phyloP scores from a whole-genome alignment of 2,888 invertebrate species.

The Eupithecia inturbata region DNA sequence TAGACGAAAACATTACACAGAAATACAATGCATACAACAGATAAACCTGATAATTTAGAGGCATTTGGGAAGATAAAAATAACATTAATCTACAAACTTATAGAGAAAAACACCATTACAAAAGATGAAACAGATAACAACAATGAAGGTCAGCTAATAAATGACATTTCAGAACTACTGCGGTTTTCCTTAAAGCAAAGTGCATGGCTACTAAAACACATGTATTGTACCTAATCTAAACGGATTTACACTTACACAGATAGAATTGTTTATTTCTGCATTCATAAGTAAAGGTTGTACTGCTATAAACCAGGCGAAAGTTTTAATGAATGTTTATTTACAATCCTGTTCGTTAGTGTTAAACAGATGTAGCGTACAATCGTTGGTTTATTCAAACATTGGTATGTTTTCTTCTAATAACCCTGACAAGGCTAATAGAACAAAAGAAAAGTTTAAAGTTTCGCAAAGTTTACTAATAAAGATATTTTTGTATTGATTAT shows the following conservation, averaged over 20 bases:
- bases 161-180: neutral
- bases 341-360: neutral
- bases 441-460: neutral
- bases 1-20: neutral
- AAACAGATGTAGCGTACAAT: neutral
- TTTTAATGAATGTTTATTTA: constrained; percentile 9
- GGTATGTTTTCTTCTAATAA: neutral
- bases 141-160: neutral
- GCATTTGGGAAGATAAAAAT: neutral
- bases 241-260: neutral
- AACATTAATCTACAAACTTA: neutral
- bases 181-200: constrained; percentile 26
- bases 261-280: neutral
- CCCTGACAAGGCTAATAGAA: neutral
- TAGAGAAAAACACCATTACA: neutral
- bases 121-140: neutral
- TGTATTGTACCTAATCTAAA: neutral
- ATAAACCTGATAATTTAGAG: neutral
- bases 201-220: neutral
- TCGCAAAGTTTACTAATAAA: neutral
- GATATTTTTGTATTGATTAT: neutral
- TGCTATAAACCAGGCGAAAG: constrained; percentile 9
- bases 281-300: neutral
- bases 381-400: neutral
- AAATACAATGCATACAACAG: neutral